Evolutionary conservation across 1,140 invertebrate genomes (phyloP).

Genomic region (Caenorhabditis tropicalis): DNA sequence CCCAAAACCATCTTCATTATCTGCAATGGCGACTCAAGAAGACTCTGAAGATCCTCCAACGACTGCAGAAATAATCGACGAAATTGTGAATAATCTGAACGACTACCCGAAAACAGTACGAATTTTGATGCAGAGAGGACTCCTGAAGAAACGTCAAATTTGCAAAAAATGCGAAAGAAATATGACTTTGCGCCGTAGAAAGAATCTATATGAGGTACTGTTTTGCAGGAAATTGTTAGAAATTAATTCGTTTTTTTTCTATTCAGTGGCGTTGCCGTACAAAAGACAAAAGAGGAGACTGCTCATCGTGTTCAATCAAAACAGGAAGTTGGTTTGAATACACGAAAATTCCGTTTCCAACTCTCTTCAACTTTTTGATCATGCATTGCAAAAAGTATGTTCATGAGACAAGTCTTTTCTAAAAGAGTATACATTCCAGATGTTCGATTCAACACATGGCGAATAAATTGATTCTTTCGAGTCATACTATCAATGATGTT

Average conservation of each 20-base stretch:
- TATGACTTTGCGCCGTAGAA: constrained; percentile 2
- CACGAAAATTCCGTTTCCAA: constrained; percentile 5
- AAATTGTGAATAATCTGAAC: neutral
- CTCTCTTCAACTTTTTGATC: neutral
- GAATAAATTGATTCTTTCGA: neutral
- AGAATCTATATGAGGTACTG: neutral
- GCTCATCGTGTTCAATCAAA: constrained; percentile 29
- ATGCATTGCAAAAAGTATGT: constrained; percentile 24
- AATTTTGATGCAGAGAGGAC: neutral
- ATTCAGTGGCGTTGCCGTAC: constrained; percentile 21
- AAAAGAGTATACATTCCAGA: neutral
- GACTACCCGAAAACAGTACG: neutral
- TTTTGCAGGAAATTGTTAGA: neutral
- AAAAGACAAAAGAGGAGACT: constrained; percentile 13
- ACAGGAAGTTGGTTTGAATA: constrained; percentile 6
- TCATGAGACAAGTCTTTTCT: neutral
- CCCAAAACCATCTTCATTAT: neutral
- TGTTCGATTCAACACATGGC: neutral
- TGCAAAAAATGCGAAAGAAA: neutral
- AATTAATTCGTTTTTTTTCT: neutral
- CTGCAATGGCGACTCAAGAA: neutral
- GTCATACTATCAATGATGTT: neutral
- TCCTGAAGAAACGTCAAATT: neutral
- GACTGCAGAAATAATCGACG: constrained; percentile 5
- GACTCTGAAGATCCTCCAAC: neutral